Evolutionary conservation across 2,797 vertebrate species (phyloP).

Genomic region (Syncerus caffer): DNA sequence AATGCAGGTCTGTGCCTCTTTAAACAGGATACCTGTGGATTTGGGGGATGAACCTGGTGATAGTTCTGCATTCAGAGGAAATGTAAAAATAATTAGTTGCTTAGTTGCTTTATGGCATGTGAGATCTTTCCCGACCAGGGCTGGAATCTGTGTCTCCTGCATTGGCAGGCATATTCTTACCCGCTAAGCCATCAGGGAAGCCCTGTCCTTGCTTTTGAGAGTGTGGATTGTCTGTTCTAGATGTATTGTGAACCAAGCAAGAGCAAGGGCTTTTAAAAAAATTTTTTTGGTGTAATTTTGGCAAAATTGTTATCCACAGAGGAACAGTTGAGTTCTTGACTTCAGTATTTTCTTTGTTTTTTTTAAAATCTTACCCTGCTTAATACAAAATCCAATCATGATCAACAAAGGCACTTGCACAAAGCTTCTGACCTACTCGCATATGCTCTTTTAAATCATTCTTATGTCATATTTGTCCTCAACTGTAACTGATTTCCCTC

Average conservation of each 20-base stretch:
- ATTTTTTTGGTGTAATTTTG: neutral
- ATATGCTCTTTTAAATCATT: neutral
- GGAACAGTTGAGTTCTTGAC: neutral
- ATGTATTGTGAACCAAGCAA: neutral
- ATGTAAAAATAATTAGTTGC: neutral
- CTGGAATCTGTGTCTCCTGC: neutral
- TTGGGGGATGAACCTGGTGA: neutral
- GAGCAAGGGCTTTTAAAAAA: neutral
- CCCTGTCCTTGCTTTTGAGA: neutral
- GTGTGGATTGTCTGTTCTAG: neutral
- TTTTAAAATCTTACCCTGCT: neutral
- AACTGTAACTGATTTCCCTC: neutral
- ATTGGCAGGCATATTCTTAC: neutral
- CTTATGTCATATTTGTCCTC: neutral
- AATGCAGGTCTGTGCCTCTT: neutral
- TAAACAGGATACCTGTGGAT: neutral
- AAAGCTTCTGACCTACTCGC: neutral
- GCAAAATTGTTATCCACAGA: neutral
- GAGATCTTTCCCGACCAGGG: neutral
- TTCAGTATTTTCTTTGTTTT: neutral
- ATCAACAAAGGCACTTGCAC: neutral
- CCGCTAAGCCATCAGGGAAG: neutral
- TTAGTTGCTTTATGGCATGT: neutral
- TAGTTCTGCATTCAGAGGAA: too few species aligned
- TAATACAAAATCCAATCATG: conserved; percentile 44